phyloP scores from a whole-genome alignment of 1,140 invertebrate species.

The Centruroides vittatus region DNA sequence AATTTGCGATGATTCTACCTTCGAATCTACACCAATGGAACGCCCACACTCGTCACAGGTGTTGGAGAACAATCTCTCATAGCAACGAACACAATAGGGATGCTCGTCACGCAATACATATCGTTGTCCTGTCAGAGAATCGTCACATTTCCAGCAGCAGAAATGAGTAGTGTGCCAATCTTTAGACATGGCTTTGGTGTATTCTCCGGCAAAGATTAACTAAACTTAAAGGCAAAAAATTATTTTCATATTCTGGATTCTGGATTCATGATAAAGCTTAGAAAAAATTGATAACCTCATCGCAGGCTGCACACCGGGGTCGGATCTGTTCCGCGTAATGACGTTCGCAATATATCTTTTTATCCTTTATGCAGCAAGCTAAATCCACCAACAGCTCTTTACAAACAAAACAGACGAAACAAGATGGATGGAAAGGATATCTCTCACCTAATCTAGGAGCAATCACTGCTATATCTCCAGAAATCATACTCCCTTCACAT shows the following conservation, averaged over 20 bases:
- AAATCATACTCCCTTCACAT: slow-evolving; percentile 45
- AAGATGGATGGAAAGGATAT: slow-evolving; percentile 66
- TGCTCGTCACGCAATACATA: slow-evolving; percentile 97
- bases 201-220: slow-evolving; percentile 99
- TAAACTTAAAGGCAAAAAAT: slow-evolving; percentile 32
- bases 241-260: too few species aligned
- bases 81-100: slow-evolving; percentile 98
- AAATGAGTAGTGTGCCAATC: slow-evolving; percentile 33
- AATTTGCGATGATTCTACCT: slow-evolving; percentile 47
- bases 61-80: slow-evolving; percentile 97
- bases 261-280: too few species aligned
- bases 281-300: slow-evolving; percentile 57
- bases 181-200: slow-evolving; percentile 99
- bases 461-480: slow-evolving; percentile 49
- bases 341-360: slow-evolving; percentile 73
- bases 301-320: slow-evolving; percentile 79
- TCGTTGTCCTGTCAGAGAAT: slow-evolving; percentile 89
- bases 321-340: slow-evolving; percentile 91
- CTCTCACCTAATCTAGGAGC: slow-evolving; percentile 51
- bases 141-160: slow-evolving; percentile 82
- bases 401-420: slow-evolving; percentile 73
- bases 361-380: slow-evolving; percentile 77
- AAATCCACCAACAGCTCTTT: slow-evolving; percentile 78
- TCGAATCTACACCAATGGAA: slow-evolving; percentile 97
- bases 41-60: slow-evolving; percentile 96